A percentile compares a stretch with the other conserved stretches of the same genome.
Conservation (phyloP, 1,140 invertebrate species). For the Bradynema listronoti region DNA sequence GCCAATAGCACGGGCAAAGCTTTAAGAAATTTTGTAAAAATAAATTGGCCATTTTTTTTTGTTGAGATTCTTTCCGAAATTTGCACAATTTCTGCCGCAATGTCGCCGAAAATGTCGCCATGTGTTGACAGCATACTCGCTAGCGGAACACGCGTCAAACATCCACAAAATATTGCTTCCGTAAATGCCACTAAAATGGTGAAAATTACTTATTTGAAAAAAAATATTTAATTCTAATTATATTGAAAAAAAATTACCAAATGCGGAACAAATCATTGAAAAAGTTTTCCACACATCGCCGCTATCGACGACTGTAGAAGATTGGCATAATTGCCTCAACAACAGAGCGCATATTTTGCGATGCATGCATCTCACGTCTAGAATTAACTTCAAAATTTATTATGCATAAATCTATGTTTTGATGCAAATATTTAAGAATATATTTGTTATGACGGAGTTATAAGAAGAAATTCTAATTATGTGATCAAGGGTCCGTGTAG, state of each 20-base stretch:
- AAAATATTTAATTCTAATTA: background rate
- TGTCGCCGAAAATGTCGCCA: background rate
- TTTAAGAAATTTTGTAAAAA: no score
- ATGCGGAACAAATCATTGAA: conserved; percentile 1
- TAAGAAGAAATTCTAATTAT: no score
- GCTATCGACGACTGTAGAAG: no score
- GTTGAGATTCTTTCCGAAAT: background rate
- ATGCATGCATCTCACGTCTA: background rate
- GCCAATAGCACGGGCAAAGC: background rate
- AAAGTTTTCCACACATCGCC: conserved; percentile 3
- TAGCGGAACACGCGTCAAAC: background rate
- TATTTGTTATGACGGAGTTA: no score
- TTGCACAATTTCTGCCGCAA: background rate
- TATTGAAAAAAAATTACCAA: background rate
- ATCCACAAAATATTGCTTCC: background rate
- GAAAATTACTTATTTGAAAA: background rate
- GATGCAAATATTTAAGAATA: no score
- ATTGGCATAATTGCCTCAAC: no score
- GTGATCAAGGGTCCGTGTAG: no score
- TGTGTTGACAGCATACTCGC: background rate
- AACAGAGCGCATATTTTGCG: no score
- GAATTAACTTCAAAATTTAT: background rate
- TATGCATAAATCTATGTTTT: conserved; percentile 3
- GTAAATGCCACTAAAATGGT: background rate
- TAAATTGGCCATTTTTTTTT: background rate